Base-by-base conservation (phyloP, 1,140 invertebrate genomes). In the Eueides isabella region DNA sequence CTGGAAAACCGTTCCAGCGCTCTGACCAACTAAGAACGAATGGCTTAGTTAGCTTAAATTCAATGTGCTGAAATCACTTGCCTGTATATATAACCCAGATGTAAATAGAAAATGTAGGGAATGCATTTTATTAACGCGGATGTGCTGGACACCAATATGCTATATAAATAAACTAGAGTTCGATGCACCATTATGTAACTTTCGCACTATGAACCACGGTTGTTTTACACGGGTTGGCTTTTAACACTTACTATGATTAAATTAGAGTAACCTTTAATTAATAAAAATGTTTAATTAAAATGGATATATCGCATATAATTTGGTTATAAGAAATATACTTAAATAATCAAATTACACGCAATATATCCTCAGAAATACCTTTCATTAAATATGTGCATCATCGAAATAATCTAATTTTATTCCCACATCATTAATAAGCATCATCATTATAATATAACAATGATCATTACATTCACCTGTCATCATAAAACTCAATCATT, bases 91-190 rank as follows among this genome's bases (percentile, higher is more conserved):
- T 70, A 55, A 44, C 72, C 66, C 26, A 55, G 72, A 71, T 71
- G 63, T 31, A 73, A 62, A 72, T 77, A 68, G 64, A 71, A 75
- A 71, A 71, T 23, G 48, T 61, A 28, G 81, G 84, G 85, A 87
- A 89, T 92, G 90, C 86, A 85, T 87, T 87, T 87, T 87, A 88
- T 86, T 80, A 80, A 73, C 76, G 80, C 74, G 65, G 79, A 89
- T 88, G 87, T 84, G 82, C 76, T 80, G 80, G 85, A 85, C 82
- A 82, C 72, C 81, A 80, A 81, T 83, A 80, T 78, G 61, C 74
- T 48, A 61, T 88, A 89, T 85, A 85, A 86, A 86, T 92, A 88
- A 82, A 55, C 74, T 69, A 55, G 48, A 67, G 89, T 84, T 92
- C 89, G 82, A 83, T 88, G 90, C 84, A 88, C 89, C 61, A 38